Evolutionary conservation across 2,888 invertebrate genomes (phyloP).

Genomic region (Drosophila niveifrons): DNA sequence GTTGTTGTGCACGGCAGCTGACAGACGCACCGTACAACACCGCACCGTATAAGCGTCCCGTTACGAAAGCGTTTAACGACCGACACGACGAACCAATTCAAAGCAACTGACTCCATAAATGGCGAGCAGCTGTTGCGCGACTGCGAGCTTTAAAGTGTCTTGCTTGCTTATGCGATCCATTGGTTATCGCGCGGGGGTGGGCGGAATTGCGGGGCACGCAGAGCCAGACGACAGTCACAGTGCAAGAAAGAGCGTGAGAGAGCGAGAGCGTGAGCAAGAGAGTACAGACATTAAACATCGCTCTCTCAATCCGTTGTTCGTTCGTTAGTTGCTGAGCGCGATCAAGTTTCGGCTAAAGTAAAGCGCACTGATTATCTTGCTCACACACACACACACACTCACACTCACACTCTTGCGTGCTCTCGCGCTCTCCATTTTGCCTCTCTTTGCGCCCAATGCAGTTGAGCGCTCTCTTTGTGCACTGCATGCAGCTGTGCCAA

Average conservation of each 20-base stretch:
- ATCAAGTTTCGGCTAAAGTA: conserved; percentile 44
- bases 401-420: neutral
- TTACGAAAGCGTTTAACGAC: conserved; percentile 55
- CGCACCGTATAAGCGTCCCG: conserved; percentile 39
- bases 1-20: conserved; percentile 32
- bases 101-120: conserved; percentile 74
- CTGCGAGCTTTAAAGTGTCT: conserved; percentile 49
- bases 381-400: neutral
- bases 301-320: conserved; percentile 27
- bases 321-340: conserved; percentile 46
- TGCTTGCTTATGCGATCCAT: conserved; percentile 5
- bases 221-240: neutral
- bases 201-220: neutral
- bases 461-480: conserved; percentile 3
- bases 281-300: conserved; percentile 21
- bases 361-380: conserved; percentile 28
- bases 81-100: conserved; percentile 69
- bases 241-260: conserved; percentile 12
- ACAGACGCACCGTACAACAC: conserved; percentile 19
- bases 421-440: neutral
- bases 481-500: conserved; percentile 43
- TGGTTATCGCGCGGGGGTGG: neutral
- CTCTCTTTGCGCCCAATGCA: conserved; percentile 3
- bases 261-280: neutral
- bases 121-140: conserved; percentile 73